Conservation (phyloP, 2,888 invertebrate genomes). For the Phyto melanocephala region DNA sequence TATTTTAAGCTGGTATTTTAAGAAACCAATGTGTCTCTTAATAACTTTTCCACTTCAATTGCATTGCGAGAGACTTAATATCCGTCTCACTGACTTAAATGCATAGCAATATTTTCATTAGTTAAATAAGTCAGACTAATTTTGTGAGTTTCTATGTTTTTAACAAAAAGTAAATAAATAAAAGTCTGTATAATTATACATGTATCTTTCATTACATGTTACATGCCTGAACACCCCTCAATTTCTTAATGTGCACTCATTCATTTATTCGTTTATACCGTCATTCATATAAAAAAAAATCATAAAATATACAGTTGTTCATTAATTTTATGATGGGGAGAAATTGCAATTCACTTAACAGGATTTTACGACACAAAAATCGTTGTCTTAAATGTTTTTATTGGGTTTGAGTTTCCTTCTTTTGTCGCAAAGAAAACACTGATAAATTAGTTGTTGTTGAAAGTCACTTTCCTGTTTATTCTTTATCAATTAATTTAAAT, state of each 20-base stretch:
- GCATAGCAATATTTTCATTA: slow-evolving; percentile 54
- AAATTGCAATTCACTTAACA: slow-evolving; percentile 51
- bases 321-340: slow-evolving; percentile 24
- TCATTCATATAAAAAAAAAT: slow-evolving; percentile 8
- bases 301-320: slow-evolving; percentile 11
- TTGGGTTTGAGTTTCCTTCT: slow-evolving; percentile 21
- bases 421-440: background rate
- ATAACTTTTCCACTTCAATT: no score
- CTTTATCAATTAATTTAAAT: slow-evolving; percentile 35
- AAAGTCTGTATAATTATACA: slow-evolving; percentile 12
- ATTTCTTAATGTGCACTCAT: slow-evolving; percentile 34
- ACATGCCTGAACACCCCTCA: slow-evolving; percentile 49
- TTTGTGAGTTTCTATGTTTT: slow-evolving; percentile 12
- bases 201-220: slow-evolving; percentile 45
- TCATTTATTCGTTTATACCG: slow-evolving; percentile 10
- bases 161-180: background rate
- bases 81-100: slow-evolving; percentile 11
- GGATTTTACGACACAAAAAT: slow-evolving; percentile 45
- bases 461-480: background rate
- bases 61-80: no score
- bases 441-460: slow-evolving; percentile 23
- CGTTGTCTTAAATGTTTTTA: slow-evolving; percentile 33
- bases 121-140: slow-evolving; percentile 35
- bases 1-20: no score
- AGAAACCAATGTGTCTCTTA: no score